Evolutionary conservation across 2,888 invertebrate species (phyloP).

Genomic region (Podabrus alpinus): DNA sequence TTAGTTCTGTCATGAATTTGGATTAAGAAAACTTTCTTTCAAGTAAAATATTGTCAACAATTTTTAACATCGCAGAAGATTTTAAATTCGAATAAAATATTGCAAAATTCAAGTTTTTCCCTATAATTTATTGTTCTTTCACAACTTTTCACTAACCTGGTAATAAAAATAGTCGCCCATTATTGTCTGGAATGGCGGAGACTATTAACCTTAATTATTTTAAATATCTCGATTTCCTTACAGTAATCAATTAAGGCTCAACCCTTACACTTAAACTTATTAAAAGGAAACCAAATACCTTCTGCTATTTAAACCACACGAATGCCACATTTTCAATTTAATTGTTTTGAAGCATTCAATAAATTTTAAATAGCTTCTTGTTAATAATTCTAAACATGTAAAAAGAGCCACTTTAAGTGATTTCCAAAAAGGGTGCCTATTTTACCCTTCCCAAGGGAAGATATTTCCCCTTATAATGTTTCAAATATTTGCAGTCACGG

Average conservation of each 20-base stretch:
- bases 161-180: background rate
- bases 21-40: background rate
- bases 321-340: background rate
- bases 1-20: background rate
- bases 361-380: background rate
- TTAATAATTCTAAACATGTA: too few relatives aligned
- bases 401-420: too few relatives aligned
- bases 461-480: too few relatives aligned
- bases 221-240: background rate
- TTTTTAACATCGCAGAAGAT: background rate
- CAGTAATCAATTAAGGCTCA: background rate
- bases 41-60: background rate
- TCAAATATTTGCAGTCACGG: too few relatives aligned
- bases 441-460: too few relatives aligned
- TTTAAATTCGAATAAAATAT: too few relatives aligned
- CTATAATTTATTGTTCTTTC: background rate
- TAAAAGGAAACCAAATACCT: background rate
- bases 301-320: background rate
- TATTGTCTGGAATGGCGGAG: background rate
- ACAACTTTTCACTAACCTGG: background rate
- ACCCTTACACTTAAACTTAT: background rate
- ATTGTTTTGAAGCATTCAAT: background rate
- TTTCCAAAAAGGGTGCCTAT: too few relatives aligned
- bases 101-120: background rate
- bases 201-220: background rate